phyloP scores from a whole-genome alignment of 2,113 vertebrate species.

The Xenopus borealis region DNA sequence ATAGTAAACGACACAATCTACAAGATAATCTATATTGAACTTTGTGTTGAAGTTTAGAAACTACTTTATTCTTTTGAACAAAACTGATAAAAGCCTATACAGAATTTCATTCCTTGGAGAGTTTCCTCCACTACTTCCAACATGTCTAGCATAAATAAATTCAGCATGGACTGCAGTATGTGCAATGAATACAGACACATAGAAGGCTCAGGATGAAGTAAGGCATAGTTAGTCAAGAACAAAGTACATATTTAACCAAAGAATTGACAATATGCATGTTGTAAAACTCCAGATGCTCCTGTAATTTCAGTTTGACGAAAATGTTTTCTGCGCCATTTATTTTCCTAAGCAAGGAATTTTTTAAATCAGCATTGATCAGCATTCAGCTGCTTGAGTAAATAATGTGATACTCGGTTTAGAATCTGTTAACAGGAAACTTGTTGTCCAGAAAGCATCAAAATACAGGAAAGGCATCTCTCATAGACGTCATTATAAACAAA shows the following conservation, averaged over 20 bases:
- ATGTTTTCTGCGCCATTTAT: constrained; percentile 1
- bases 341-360: background rate
- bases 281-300: constrained; percentile 30
- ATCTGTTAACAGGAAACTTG: too few relatives aligned
- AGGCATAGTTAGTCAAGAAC: constrained; percentile 40
- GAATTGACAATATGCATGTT: constrained; percentile 36
- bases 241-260: constrained; percentile 37
- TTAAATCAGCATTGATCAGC: background rate
- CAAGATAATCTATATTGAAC: constrained; percentile 29
- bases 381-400: background rate
- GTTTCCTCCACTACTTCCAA: constrained; percentile 17
- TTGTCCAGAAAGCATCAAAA: too few relatives aligned
- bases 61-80: constrained; percentile 34
- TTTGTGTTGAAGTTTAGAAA: constrained; percentile 27
- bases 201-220: constrained; percentile 6
- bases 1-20: constrained; percentile 8
- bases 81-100: constrained; percentile 33
- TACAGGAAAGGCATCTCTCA: too few relatives aligned
- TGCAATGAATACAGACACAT: background rate
- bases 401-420: too few relatives aligned
- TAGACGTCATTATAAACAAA: too few relatives aligned
- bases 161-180: constrained; percentile 1
- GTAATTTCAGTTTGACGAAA: constrained; percentile 26
- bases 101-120: constrained; percentile 19
- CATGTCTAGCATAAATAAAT: constrained; percentile 29